phyloP scores from a whole-genome alignment of 2,113 vertebrate species.

The Chamaetylas fuelleborni region DNA sequence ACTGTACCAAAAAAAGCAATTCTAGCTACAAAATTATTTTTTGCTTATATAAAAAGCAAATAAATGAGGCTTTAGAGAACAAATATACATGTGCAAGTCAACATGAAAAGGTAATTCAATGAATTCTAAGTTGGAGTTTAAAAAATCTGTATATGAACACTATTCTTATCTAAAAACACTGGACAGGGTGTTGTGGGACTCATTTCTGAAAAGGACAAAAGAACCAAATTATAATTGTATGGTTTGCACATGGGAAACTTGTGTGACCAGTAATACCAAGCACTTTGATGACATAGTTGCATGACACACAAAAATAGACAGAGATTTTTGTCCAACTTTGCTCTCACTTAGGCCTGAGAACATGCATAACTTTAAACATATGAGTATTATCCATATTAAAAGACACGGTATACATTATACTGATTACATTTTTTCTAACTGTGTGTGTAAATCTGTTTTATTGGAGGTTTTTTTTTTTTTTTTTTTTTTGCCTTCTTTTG shows the following conservation, averaged over 20 bases:
- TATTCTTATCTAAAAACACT: neutral
- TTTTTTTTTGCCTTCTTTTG: neutral
- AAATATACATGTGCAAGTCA: neutral
- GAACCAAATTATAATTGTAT: neutral
- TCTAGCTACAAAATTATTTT: constrained; percentile 13
- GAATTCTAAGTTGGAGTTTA: neutral
- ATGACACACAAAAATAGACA: neutral
- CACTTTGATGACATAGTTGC: neutral
- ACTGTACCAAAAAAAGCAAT: constrained; percentile 9
- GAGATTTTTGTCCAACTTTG: neutral
- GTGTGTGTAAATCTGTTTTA: neutral
- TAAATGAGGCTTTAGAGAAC: neutral
- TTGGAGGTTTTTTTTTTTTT: neutral
- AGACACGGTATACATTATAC: neutral
- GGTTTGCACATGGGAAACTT: neutral
- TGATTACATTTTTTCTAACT: neutral
- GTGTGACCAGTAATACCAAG: neutral
- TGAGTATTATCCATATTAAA: neutral
- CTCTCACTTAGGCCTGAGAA: neutral
- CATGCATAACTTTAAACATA: neutral
- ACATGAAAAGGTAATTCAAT: neutral
- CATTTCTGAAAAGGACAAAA: neutral
- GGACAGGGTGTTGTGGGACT: neutral
- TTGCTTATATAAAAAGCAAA: neutral
- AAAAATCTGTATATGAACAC: neutral